These are phyloP conservation scores for Scatophagus argus DNA, from an alignment of 2,113 vertebrate species.

Conservation along the genomic window DNA sequence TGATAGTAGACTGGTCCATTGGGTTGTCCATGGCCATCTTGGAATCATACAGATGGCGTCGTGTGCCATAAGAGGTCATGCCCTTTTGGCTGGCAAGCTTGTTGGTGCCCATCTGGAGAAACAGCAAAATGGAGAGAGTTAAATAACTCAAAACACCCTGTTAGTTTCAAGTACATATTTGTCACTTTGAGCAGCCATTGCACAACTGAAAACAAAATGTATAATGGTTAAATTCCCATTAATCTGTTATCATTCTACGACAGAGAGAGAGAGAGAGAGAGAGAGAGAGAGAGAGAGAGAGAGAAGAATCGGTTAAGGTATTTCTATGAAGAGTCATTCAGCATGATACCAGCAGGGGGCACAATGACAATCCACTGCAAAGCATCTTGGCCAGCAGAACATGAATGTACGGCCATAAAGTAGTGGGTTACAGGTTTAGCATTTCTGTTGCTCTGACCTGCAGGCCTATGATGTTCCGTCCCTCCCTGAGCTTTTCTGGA, in stretches of 20 bases:
- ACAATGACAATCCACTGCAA: not conserved
- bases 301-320: not conserved
- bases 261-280: not conserved
- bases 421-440: not conserved
- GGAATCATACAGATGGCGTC: conserved; percentile 93
- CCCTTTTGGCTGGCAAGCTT: conserved; percentile 96
- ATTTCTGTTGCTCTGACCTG: conserved; percentile 83
- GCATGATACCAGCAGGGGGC: conserved; percentile 3
- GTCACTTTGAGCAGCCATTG: not conserved
- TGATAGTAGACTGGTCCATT: conserved; percentile 93
- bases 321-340: not conserved
- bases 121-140: not conserved
- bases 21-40: conserved; percentile 91
- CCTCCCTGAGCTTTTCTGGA: conserved; percentile 90
- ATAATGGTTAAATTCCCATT: not conserved
- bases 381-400: not conserved
- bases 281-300: not conserved
- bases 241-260: not conserved
- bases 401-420: not conserved
- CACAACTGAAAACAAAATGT: not conserved
- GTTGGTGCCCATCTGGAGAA: conserved; percentile 94
- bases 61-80: conserved; percentile 95
- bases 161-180: not conserved
- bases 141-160: not conserved
- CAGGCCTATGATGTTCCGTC: conserved; percentile 92